Evolutionary conservation across 2,113 vertebrate genomes (phyloP).

Genomic region (Melierax canorus): DNA sequence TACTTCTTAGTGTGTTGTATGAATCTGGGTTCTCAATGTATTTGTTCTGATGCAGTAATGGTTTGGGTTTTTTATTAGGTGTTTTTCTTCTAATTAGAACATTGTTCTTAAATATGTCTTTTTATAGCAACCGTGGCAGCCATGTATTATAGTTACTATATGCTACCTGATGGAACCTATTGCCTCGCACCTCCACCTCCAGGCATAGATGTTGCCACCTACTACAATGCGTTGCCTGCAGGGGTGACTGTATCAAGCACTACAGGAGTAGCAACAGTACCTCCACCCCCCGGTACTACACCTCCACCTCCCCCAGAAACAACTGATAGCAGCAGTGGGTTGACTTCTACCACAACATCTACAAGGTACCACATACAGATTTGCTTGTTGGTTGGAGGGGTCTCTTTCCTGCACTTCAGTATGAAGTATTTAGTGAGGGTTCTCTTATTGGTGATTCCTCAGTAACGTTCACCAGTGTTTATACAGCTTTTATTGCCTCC

Average conservation of each 20-base stretch:
- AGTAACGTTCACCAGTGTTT: not conserved
- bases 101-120: not conserved
- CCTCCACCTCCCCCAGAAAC: slow-evolving; percentile 73
- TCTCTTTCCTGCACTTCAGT: not conserved
- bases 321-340: not conserved
- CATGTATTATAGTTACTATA: slow-evolving; percentile 96
- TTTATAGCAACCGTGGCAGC: slow-evolving; percentile 77
- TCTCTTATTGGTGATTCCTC: not conserved
- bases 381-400: accelerated
- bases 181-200: slow-evolving; percentile 92
- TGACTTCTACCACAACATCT: slow-evolving; percentile 48
- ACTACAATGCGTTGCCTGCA: slow-evolving; percentile 81
- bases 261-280: slow-evolving; percentile 60
- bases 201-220: slow-evolving; percentile 85
- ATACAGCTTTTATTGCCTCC: not conserved
- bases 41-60: not conserved
- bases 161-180: slow-evolving; percentile 93
- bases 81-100: not conserved
- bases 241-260: slow-evolving; percentile 72
- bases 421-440: not conserved
- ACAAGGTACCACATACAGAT: slow-evolving; percentile 41
- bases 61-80: too few relatives aligned
- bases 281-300: slow-evolving; percentile 77
- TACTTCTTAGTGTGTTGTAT: not conserved
- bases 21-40: not conserved